Evolutionary conservation across 2,888 invertebrate genomes (phyloP).

Genomic region (Piscicola geometra): DNA sequence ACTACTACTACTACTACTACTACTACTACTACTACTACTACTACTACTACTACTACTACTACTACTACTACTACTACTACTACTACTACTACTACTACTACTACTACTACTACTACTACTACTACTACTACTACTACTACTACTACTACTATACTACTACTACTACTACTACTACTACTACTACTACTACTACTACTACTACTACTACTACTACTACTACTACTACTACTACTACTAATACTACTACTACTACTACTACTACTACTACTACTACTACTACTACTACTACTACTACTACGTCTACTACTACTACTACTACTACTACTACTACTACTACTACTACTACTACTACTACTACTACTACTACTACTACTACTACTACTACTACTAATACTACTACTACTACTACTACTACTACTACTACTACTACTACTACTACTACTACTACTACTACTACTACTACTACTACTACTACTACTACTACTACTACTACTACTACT

Average conservation of each 20-base stretch:
- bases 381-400: neutral
- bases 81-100: conserved; percentile 34
- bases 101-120: conserved; percentile 25
- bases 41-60: conserved; percentile 35
- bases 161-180: neutral
- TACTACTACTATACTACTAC: conserved; percentile 13
- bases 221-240: neutral
- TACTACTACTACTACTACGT: neutral
- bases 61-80: conserved; percentile 35
- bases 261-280: neutral
- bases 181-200: neutral
- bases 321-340: neutral
- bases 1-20: conserved; percentile 33
- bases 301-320: neutral
- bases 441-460: neutral
- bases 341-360: neutral
- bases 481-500: neutral
- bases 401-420: neutral
- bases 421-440: conserved; percentile 3
- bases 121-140: conserved; percentile 11
- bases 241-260: neutral
- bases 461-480: neutral
- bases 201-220: neutral
- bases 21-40: conserved; percentile 35
- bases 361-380: neutral